Evolutionary conservation across 1,140 invertebrate genomes (phyloP).

Genomic region (Drosophila lacteicornis): DNA sequence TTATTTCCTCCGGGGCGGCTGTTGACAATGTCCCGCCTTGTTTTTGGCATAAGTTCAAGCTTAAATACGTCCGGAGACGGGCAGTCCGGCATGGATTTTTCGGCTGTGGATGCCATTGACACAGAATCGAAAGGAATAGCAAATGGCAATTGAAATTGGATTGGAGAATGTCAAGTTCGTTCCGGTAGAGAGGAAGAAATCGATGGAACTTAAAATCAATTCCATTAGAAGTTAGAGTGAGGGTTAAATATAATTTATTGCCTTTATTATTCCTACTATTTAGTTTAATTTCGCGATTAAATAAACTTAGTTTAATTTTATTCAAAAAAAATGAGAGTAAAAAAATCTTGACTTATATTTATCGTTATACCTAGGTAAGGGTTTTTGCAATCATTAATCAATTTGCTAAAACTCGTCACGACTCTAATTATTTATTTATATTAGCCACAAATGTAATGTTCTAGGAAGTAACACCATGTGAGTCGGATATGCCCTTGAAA

Average conservation of each 20-base stretch:
- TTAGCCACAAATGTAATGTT: background rate
- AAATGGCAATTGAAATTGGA: conserved; percentile 12
- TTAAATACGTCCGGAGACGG: background rate
- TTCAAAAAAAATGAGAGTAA: no score
- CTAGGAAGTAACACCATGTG: conserved; percentile 1
- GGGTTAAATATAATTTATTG: background rate
- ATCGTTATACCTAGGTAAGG: no score
- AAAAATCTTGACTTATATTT: no score
- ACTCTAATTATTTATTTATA: background rate
- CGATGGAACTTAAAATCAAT: background rate
- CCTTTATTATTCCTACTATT: background rate
- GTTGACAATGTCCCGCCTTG: background rate
- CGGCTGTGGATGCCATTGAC: conserved; percentile 14
- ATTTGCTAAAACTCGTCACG: background rate
- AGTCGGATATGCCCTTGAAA: conserved; percentile 5
- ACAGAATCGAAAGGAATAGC: conserved; percentile 21
- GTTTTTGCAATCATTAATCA: no score
- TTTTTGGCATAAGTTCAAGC: conserved; percentile 15
- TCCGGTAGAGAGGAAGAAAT: background rate
- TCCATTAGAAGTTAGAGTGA: background rate
- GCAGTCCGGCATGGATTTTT: background rate
- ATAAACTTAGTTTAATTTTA: background rate
- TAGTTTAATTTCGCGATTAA: background rate
- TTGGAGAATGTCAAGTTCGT: conserved; percentile 29
- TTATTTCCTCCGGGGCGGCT: background rate